Conservation (phyloP, 2,888 invertebrate species). For the Deroplatys truncata region DNA sequence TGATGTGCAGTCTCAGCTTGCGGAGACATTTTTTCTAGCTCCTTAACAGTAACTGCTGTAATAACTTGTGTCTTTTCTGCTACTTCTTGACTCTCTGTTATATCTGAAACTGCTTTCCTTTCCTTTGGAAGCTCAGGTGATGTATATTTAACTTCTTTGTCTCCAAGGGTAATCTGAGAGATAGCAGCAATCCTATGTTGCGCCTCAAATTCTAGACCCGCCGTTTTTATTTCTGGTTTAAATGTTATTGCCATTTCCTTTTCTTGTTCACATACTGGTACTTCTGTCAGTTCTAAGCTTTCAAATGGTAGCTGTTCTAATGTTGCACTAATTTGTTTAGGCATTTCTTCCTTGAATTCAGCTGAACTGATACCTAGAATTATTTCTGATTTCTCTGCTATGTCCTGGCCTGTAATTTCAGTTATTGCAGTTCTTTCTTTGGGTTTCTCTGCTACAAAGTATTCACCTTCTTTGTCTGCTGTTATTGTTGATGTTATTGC, state of each 20-base stretch:
- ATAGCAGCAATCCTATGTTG: constrained; percentile 42
- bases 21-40: constrained; percentile 32
- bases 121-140: constrained; percentile 40
- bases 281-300: constrained; percentile 55
- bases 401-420: constrained; percentile 51
- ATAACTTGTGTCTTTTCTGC: constrained; percentile 26
- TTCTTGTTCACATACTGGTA: constrained; percentile 46
- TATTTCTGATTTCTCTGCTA: constrained; percentile 58
- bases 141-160: constrained; percentile 42
- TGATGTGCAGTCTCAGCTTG: constrained; percentile 36
- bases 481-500: constrained; percentile 50
- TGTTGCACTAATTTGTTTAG: constrained; percentile 44
- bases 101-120: constrained; percentile 42
- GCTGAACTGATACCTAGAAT: constrained; percentile 48
- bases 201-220: constrained; percentile 44
- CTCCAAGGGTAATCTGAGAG: constrained; percentile 49
- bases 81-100: constrained; percentile 36
- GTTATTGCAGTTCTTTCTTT: constrained; percentile 50
- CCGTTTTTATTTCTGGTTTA: constrained; percentile 42
- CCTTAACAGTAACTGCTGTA: constrained; percentile 11
- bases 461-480: constrained; percentile 48
- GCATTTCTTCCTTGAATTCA: constrained; percentile 32
- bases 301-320: constrained; percentile 50
- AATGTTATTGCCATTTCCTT: constrained; percentile 42
- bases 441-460: constrained; percentile 44